Base-by-base conservation (phyloP, 2,888 invertebrate genomes). In the Thecophora atra region DNA sequence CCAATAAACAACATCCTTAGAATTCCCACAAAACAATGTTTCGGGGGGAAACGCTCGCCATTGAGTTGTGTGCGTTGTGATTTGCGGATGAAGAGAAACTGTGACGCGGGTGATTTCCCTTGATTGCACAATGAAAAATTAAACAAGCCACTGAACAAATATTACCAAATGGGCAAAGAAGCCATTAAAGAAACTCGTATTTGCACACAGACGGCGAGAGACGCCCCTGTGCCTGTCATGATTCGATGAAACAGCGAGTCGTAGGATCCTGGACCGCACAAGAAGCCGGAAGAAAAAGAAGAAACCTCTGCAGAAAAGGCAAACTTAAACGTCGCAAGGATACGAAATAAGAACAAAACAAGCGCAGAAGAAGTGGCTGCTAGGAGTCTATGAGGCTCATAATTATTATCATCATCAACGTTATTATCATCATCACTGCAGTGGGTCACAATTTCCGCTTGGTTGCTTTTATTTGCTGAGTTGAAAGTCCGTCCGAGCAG, bases 271-370 rank as follows among this genome's bases (percentile, higher is more conserved):
- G 15, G 54, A 37, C 30, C 26, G 26, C 68, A 54, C 37, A 15
- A 26, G 51, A 17, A 52, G 51, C 17, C 56, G 15, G 66, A n/a
- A n/a, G n/a, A n/a, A n/a, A n/a, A n/a, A n/a, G n/a, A n/a, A 37
- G 66, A 72, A 24, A 21, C 52, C 68, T 62, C 68, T 58, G 72
- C 52, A 65, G 67, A 28, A 60, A 51, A 78, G 75, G 78, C 80
- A 81, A 83, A 80, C 81, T 83, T 83, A 83, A 83, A 80, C 81
- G 79, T 80, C 82, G 79, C 78, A 83, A 81, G 79, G 80, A 79
- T 78, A 80, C 81, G n/a, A 81, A 79, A 80, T 70, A 70, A 51
- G 63, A 51, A 52, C 37, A 70, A 70, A 56, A 44, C 30, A 26
- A 42, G 56, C 42, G n/a, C n/a, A n/a, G n/a, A n/a, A 21, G 42